A percentile compares a stretch with the other conserved stretches of the same genome.
Evolutionary conservation across 2,888 invertebrate genomes (phyloP).

Genomic region (Cactoblastis cactorum): DNA sequence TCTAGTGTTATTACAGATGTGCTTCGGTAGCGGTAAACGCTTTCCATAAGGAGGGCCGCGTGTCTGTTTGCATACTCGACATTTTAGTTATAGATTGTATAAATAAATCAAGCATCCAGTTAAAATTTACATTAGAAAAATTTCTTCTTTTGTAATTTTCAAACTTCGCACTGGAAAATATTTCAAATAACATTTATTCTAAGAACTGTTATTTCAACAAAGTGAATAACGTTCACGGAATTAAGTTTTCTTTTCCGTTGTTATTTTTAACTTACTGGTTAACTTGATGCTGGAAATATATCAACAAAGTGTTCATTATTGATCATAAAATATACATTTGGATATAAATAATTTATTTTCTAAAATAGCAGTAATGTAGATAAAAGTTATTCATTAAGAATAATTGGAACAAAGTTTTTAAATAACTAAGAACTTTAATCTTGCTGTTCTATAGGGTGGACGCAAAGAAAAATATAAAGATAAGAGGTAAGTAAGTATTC

Average conservation of each 20-base stretch:
- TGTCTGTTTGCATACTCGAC: no score
- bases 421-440: no score
- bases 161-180: not conserved
- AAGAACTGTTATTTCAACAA: not conserved
- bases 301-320: not conserved
- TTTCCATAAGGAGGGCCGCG: no score
- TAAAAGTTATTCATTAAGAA: no score
- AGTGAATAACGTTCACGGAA: not conserved
- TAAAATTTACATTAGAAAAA: not conserved
- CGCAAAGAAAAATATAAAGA: no score
- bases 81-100: no score
- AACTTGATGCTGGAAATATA: not conserved
- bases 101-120: no score
- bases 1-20: no score
- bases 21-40: no score
- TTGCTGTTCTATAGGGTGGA: no score
- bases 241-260: not conserved
- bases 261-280: constrained; percentile 8
- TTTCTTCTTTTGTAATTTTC: not conserved
- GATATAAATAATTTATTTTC: not conserved
- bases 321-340: not conserved
- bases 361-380: not conserved
- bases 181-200: not conserved
- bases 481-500: no score
- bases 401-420: no score